These are phyloP conservation scores for Typhlichthys subterraneus DNA, from an alignment of 2,797 vertebrate species.

Conservation along the genomic window DNA sequence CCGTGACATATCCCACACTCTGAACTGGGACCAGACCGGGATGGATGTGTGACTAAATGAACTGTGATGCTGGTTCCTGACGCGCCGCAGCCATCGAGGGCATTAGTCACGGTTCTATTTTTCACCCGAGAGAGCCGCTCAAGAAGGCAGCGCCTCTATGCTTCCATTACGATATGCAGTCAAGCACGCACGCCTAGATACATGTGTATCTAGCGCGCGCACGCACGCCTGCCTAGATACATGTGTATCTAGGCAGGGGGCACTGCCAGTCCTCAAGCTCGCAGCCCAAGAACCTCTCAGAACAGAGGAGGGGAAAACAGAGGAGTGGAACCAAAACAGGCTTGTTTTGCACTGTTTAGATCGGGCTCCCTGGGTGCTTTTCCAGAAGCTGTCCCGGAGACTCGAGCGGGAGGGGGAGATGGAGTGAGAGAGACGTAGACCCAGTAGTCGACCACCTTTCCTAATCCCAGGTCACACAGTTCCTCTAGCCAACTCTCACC, in stretches of 20 bases:
- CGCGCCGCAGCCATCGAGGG: slow-evolving; percentile 55
- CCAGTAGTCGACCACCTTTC: too few species aligned
- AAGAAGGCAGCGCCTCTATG: slow-evolving; percentile 21
- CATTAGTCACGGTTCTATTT: slow-evolving; percentile 60
- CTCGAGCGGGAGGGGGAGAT: neutral
- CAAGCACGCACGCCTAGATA: slow-evolving; percentile 3
- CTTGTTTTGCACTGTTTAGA: slow-evolving; percentile 47
- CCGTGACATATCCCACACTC: slow-evolving; percentile 63
- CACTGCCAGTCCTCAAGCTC: slow-evolving; percentile 35
- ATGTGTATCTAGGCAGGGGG: slow-evolving; percentile 27
- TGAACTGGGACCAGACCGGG: slow-evolving; percentile 62
- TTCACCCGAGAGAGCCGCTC: slow-evolving; percentile 41
- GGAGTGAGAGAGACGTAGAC: neutral
- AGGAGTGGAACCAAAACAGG: slow-evolving; percentile 31
- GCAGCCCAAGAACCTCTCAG: slow-evolving; percentile 13
- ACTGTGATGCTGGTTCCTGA: slow-evolving; percentile 60
- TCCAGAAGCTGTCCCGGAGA: slow-evolving; percentile 30
- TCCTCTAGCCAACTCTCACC: too few species aligned
- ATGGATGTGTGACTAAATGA: slow-evolving; percentile 65
- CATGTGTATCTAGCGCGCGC: slow-evolving; percentile 20
- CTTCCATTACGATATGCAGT: slow-evolving; percentile 43
- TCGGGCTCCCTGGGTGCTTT: slow-evolving; percentile 44
- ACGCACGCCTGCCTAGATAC: slow-evolving; percentile 4
- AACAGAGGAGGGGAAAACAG: slow-evolving; percentile 30
- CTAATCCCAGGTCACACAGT: too few species aligned